Evolutionary conservation across 2,797 vertebrate genomes (phyloP).

Genomic region (Helicolenus hilgendorfi): DNA sequence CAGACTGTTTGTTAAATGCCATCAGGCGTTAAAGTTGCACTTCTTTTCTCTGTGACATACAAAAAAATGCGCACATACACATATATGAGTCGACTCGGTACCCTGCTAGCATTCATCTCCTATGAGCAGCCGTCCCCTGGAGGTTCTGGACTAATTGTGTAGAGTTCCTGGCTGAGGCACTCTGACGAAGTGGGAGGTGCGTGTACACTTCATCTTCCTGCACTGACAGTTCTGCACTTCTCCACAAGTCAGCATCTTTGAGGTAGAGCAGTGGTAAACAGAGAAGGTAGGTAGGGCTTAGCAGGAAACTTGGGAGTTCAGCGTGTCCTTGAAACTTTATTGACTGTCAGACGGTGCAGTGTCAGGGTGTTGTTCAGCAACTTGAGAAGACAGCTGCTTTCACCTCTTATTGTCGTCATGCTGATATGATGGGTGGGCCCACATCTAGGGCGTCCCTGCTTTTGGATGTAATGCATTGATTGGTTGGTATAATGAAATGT

Average conservation of each 20-base stretch:
- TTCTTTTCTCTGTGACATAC: neutral
- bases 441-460: neutral
- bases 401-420: conserved; percentile 42
- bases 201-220: conserved; percentile 82
- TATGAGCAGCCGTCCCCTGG: conserved; percentile 60
- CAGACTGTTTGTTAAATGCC: conserved; percentile 3
- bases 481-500: conserved; percentile 39
- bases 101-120: conserved; percentile 73
- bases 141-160: conserved; percentile 82
- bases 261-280: conserved; percentile 76
- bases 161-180: conserved; percentile 69
- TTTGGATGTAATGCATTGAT: conserved; percentile 45
- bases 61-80: conserved; percentile 14
- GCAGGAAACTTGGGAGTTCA: conserved; percentile 60
- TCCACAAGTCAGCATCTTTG: conserved; percentile 86
- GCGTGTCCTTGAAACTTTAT: conserved; percentile 83
- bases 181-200: conserved; percentile 78
- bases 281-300: conserved; percentile 55
- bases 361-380: conserved; percentile 39
- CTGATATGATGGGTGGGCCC: conserved; percentile 43
- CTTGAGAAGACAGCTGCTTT: conserved; percentile 57
- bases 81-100: conserved; percentile 11
- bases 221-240: conserved; percentile 77
- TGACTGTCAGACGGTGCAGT: conserved; percentile 65
- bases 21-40: neutral